Evolutionary conservation across 2,113 vertebrate species (phyloP), one percentile per base, ranked within the genome.

Genomic region (Parus major): DNA sequence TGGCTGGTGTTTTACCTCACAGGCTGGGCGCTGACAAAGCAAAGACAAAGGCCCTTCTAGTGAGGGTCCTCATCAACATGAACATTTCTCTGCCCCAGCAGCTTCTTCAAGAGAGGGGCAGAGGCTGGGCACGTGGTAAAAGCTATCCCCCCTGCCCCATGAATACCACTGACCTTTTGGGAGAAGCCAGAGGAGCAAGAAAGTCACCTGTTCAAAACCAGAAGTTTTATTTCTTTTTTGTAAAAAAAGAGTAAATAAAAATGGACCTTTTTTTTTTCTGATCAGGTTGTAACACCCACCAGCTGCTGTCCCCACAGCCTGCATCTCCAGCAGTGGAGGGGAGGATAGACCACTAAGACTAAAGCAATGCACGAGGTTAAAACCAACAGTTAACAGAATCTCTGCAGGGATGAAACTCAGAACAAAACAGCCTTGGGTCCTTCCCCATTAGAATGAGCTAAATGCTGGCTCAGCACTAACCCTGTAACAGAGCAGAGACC

Each of bases 191-290:
- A 81, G 17, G 17, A 96, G 42, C 27, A 83, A 93, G 42, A 82
- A 83, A 61, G 36, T 44, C 59, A 95, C 44, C 49, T 1, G 0
- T 83, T 95, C 61, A 92, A 95, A 97, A 94, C 82, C 39, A 78
- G 70, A 86, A 69, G 12, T 88, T 96, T 95, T 93, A 78, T 94
- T 96, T 64, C 2, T 65, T 93, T 91, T 83, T 72, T 55, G 23
- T 93, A 87, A 78, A 96, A 94, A 95, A 86, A 60, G 15, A 68
- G 84, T 84, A 79, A 85, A 81, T 92, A 95, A 88, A 95, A 92
- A 64, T 28, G 55, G 61, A 82, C 10, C 22, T 27, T 33, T n/a
- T 49, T 13, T 57, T 64, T 17, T 5, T 8, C 63, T 86, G 88
- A 64, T 93, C 27, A 42, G 64, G 20, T 90, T 86, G 13, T 70